These are phyloP conservation scores for Acridotheres tristis DNA, from an alignment of 2,797 vertebrate species.

Conservation along the genomic window DNA sequence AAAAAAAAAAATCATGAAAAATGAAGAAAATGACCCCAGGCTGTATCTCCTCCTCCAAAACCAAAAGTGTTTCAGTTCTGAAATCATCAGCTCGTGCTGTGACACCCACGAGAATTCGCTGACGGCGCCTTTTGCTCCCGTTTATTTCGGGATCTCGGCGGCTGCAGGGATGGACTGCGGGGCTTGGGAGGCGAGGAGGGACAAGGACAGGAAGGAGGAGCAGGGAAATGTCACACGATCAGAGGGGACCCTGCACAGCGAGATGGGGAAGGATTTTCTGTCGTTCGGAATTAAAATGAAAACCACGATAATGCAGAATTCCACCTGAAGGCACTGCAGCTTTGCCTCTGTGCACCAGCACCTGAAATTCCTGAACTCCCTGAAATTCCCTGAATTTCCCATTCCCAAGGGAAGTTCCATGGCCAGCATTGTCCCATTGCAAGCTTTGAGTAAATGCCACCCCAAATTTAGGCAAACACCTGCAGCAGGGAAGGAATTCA, in stretches of 20 bases:
- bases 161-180: not conserved
- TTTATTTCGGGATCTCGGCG: not conserved
- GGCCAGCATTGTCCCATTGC: not conserved
- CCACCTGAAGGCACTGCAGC: not conserved
- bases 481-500: not conserved
- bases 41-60: not conserved
- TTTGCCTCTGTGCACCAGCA: not conserved
- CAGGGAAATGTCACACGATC: not conserved
- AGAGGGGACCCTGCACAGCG: not conserved
- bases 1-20: not conserved
- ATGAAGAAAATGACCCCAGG: not conserved
- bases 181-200: not conserved
- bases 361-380: not conserved
- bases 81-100: not conserved
- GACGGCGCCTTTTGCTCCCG: not conserved
- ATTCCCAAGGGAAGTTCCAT: not conserved
- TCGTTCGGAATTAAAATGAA: not conserved
- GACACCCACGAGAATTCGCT: not conserved
- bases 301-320: not conserved
- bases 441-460: rapidly evolving
- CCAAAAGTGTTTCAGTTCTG: not conserved
- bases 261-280: not conserved
- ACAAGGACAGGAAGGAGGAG: not conserved
- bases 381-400: not conserved
- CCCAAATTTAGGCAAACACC: not conserved